These are phyloP conservation scores for Atrina japonica DNA, from an alignment of 2,888 invertebrate species.

Conservation along the genomic window DNA sequence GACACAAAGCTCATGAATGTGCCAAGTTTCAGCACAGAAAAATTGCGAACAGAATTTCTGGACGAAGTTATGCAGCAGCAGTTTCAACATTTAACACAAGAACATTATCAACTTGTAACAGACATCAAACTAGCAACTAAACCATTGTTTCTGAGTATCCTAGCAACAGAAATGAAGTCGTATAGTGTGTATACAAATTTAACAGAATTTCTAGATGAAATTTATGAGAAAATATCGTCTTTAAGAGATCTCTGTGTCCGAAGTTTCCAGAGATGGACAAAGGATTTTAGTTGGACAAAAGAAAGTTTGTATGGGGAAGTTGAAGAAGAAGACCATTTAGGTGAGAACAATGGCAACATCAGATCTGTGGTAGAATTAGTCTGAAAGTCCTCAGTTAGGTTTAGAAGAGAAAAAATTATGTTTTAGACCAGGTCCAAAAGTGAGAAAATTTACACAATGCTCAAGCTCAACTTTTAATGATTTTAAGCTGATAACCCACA, in stretches of 20 bases:
- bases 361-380: neutral
- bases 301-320: conserved; percentile 41
- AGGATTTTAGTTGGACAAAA: conserved; percentile 72
- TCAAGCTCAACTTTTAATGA: no score
- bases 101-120: conserved; percentile 57
- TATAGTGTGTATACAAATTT: conserved; percentile 64
- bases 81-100: conserved; percentile 56
- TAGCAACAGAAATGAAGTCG: conserved; percentile 69
- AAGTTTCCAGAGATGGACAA: conserved; percentile 73
- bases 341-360: no score
- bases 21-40: conserved; percentile 55
- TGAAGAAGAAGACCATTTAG: conserved; percentile 30
- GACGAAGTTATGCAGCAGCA: conserved; percentile 62
- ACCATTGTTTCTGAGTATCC: conserved; percentile 69
- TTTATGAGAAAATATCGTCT: conserved; percentile 64
- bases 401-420: no score
- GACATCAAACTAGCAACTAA: conserved; percentile 60
- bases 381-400: no score
- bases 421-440: no score
- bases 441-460: no score
- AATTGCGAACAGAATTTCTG: conserved; percentile 55
- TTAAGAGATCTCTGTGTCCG: conserved; percentile 72
- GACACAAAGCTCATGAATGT: conserved; percentile 62
- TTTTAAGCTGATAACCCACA: no score
- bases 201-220: conserved; percentile 64